Percentiles rank a stretch among this genome's conserved stretches.
Conservation (phyloP, 1,140 invertebrate species). For the Aethina tumida region DNA sequence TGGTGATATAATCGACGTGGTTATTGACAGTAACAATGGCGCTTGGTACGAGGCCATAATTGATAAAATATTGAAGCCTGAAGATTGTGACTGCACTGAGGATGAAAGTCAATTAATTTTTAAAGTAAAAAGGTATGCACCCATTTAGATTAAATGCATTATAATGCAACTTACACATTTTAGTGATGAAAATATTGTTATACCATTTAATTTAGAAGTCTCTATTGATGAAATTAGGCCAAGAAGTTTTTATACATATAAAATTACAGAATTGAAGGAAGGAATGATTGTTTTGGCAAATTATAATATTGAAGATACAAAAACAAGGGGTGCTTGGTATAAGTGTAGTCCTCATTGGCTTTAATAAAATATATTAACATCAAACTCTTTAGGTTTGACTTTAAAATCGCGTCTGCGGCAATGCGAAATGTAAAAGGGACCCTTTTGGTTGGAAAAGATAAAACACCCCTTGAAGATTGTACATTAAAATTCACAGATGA, state of each 20-base stretch:
- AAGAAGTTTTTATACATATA: slow-evolving; percentile 45
- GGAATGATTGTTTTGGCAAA: slow-evolving; percentile 64
- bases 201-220: slow-evolving; percentile 35
- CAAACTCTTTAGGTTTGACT: slow-evolving; percentile 42
- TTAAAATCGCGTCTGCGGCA: slow-evolving; percentile 37
- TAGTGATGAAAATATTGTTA: slow-evolving; percentile 16
- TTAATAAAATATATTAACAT: slow-evolving; percentile 5
- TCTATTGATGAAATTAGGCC: slow-evolving; percentile 54
- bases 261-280: slow-evolving; percentile 45
- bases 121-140: slow-evolving; percentile 19
- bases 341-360: slow-evolving; percentile 38
- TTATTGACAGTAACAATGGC: slow-evolving; percentile 40
- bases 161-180: slow-evolving; percentile 9
- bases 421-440: slow-evolving; percentile 36
- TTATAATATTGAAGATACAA: slow-evolving; percentile 62
- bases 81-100: slow-evolving; percentile 36
- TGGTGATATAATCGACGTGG: slow-evolving; percentile 63
- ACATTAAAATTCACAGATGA: slow-evolving; percentile 48
- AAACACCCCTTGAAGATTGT: slow-evolving; percentile 43
- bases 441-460: slow-evolving; percentile 38
- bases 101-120: slow-evolving; percentile 22
- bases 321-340: slow-evolving; percentile 67
- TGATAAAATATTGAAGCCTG: slow-evolving; percentile 34
- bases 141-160: slow-evolving; percentile 1
- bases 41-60: slow-evolving; percentile 59